Evolutionary conservation across 2,113 vertebrate genomes (phyloP), one percentile per base, ranked within the genome.

Genomic region (Lutjanus erythropterus): DNA sequence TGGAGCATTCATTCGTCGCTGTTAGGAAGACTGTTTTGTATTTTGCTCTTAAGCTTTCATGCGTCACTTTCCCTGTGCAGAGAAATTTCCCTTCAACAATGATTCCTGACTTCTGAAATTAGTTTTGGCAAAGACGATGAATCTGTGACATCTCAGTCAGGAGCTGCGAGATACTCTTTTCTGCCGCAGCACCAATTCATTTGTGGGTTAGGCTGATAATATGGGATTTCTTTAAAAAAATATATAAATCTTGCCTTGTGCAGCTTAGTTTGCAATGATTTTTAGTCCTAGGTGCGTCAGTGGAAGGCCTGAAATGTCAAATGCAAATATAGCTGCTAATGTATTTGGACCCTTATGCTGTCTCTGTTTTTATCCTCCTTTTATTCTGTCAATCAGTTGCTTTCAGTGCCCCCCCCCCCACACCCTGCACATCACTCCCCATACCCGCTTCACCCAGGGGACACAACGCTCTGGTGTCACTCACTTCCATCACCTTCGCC

Each of bases 301-400:
- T 23, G 29, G 50, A 77, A 55, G 61, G 21, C 69, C 59, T 49
- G 50, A 90, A 93, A 91, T 92, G 88, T 89, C 85, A 90, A 81
- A 91, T 92, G 84, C 80, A 90, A 93, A 93, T 91, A 70, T 66
- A 79, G 66, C 71, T 84, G 72, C 77, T 69, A 18, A 83, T 62
- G 56, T 80, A 64, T 85, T 82, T 1, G 61, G 75, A 76, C 31
- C 55, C 64, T 65, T 21, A 15, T 41, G 62, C 78, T 0, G 49
- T 50, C 53, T 82, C 25, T 67, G 68, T 52, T 86, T 80, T 78
- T 37, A 74, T 59, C 33, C 68, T 69, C 39, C 71, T 56, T 85
- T 88, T 53, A 31, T 82, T 79, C 86, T 82, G 76, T 76, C 85
- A 78, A 2, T 87, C 78, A 70, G 31, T 41, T 39, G 49, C 31